phyloP scores from a whole-genome alignment of 2,888 invertebrate species.

The Danaus chrysippus region DNA sequence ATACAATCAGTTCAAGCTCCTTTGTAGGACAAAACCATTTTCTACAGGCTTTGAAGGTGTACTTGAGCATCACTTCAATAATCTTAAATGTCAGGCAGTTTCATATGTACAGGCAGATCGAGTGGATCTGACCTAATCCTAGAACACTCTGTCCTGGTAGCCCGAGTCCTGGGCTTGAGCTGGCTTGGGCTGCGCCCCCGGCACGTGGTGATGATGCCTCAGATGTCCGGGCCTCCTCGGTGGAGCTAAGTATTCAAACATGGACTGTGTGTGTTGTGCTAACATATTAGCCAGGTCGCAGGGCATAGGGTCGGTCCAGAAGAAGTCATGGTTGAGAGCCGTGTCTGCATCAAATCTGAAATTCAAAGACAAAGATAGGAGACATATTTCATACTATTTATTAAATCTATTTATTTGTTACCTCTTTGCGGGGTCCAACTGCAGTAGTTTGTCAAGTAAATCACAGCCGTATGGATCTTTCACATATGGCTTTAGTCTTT shows the following conservation, averaged over 20 bases:
- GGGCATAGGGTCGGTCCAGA: conserved; percentile 99
- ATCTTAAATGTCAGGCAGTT: not conserved
- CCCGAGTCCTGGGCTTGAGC: conserved; percentile 85
- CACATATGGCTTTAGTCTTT: conserved; percentile 91
- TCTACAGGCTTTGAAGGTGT: no score
- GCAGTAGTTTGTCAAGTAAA: conserved; percentile 93
- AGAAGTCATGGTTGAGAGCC: conserved; percentile 98
- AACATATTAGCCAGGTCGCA: conserved; percentile 94
- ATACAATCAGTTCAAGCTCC: no score
- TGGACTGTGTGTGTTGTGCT: conserved; percentile 91
- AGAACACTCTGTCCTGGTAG: conserved; percentile 92
- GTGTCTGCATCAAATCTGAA: conserved; percentile 89
- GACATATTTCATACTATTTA: not conserved
- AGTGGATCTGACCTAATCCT: conserved; percentile 10
- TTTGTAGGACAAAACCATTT: no score
- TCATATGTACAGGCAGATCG: not conserved
- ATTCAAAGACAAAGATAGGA: not conserved
- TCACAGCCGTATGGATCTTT: conserved; percentile 96
- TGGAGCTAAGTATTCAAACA: conserved; percentile 93
- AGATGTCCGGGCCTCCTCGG: conserved; percentile 86
- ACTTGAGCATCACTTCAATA: no score
- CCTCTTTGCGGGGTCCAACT: conserved; percentile 92
- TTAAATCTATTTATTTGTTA: conserved; percentile 39
- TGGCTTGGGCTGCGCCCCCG: conserved; percentile 62
- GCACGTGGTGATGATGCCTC: conserved; percentile 83